phyloP scores from a whole-genome alignment of 2,797 vertebrate species.

The Peromyscus attwateri region DNA sequence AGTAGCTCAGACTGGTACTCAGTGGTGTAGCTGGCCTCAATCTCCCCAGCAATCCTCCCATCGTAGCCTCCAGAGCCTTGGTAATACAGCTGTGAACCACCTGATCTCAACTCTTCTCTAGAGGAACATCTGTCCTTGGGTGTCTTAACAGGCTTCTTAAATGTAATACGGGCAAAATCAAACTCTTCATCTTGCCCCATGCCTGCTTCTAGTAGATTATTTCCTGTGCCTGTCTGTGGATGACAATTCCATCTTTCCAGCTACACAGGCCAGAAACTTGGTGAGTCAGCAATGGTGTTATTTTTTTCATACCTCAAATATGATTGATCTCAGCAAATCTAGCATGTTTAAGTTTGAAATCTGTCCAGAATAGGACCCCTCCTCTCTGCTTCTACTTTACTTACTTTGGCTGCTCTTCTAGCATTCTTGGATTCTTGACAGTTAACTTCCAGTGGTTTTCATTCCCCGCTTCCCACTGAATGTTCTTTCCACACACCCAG shows the following conservation, averaged over 20 bases:
- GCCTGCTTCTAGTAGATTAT: background rate
- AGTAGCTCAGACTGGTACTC: background rate
- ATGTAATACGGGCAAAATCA: background rate
- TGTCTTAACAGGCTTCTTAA: background rate
- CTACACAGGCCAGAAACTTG: background rate
- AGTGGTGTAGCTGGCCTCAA: background rate
- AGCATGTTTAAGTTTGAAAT: slow-evolving; percentile 20
- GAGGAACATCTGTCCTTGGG: background rate
- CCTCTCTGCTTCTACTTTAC: background rate
- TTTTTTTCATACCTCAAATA: background rate
- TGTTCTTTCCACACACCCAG: background rate
- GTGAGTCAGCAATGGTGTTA: background rate
- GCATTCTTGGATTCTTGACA: background rate
- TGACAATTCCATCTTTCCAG: slow-evolving; percentile 18
- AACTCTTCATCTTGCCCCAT: background rate
- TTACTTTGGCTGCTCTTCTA: background rate
- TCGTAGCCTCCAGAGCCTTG: background rate
- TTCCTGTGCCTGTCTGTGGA: background rate
- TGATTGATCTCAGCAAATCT: slow-evolving; percentile 27
- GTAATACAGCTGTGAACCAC: background rate
- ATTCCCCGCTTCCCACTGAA: background rate
- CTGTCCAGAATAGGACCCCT: background rate
- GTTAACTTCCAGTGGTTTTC: background rate
- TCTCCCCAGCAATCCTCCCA: background rate
- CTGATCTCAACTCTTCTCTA: background rate